These are phyloP conservation scores for Nothocercus julius DNA, from an alignment of 2,113 vertebrate genomes.

Conservation along the genomic window DNA sequence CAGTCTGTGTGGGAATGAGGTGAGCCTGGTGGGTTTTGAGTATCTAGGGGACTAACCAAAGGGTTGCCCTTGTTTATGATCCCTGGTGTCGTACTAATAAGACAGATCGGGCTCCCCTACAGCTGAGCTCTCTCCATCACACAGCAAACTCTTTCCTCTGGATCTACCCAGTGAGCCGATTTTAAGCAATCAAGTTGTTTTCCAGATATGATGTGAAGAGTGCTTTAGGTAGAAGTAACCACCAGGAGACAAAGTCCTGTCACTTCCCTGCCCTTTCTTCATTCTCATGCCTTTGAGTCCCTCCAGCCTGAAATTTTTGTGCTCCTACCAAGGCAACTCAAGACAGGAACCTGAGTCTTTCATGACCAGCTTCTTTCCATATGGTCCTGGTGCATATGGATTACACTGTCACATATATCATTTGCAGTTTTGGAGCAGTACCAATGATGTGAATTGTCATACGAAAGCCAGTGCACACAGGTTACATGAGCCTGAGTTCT, in stretches of 20 bases:
- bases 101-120: not conserved
- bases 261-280: not conserved
- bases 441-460: not conserved
- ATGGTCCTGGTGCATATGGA: too few species aligned
- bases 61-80: not conserved
- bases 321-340: not conserved
- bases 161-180: not conserved
- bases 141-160: not conserved
- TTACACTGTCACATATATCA: not conserved
- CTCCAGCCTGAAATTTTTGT: not conserved
- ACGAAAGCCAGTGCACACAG: not conserved
- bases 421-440: not conserved
- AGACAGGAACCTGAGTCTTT: not conserved
- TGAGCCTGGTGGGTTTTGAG: conserved; percentile 63
- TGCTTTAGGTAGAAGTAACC: not conserved
- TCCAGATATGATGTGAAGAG: not conserved
- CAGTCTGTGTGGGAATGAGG: conserved; percentile 93
- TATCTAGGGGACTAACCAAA: not conserved
- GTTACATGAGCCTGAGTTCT: not conserved
- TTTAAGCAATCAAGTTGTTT: not conserved
- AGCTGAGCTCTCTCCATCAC: not conserved
- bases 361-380: not conserved
- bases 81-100: not conserved
- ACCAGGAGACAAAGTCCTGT: not conserved
- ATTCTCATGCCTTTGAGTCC: not conserved